Percentiles rank a stretch among this genome's conserved stretches.
These are phyloP conservation scores for Himalopsyche japonica DNA, from an alignment of 2,888 invertebrate genomes.

Conservation along the genomic window DNA sequence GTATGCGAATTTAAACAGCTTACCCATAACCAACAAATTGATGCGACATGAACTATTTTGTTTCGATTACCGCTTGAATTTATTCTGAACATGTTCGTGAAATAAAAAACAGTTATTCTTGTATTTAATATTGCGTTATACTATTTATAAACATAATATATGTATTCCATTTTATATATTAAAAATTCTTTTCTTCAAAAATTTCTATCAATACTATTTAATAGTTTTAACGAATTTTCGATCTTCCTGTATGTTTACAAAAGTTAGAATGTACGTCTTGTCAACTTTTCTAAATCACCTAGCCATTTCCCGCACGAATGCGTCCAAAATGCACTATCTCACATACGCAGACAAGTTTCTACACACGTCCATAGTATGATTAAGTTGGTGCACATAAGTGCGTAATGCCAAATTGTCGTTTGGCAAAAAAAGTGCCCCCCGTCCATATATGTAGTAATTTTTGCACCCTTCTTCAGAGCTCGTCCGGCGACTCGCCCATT, in stretches of 20 bases:
- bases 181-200: no score
- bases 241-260: neutral
- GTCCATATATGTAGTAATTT: neutral
- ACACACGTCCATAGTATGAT: conserved; percentile 21
- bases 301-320: neutral
- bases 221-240: neutral
- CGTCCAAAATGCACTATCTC: neutral
- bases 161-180: no score
- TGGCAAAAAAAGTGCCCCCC: conserved; percentile 29
- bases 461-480: neutral
- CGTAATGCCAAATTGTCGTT: conserved; percentile 16
- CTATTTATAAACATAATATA: no score
- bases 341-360: neutral
- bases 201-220: no score
- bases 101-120: no score
- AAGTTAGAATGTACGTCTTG: neutral
- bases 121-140: no score
- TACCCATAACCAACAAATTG: no score
- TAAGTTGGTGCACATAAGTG: conserved; percentile 24
- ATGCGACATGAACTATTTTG: no score
- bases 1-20: no score
- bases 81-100: no score
- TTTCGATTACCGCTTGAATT: no score
- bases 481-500: neutral
- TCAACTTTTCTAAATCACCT: conserved; percentile 13